Base-by-base conservation (phyloP, 1,140 invertebrate species). In the Diabrotica undecimpunctata region DNA sequence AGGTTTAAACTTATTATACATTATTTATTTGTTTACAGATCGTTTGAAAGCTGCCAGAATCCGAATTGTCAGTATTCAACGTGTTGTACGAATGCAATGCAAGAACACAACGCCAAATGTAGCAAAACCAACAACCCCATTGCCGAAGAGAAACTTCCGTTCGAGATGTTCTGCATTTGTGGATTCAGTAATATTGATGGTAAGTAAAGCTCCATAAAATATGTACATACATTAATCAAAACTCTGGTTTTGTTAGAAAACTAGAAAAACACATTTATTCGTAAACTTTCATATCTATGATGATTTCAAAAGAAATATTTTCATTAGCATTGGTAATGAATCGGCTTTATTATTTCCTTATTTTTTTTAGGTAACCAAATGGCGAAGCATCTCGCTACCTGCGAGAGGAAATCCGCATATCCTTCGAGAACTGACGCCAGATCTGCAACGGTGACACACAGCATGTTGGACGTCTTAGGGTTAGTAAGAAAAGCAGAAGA, bases 41-140 rank as follows among this genome's bases (percentile, higher is more conserved):
- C 90, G 0, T 83, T 85, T 74, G 82, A 88, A 66, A 84, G 79
- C 63, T 94, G 91, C 77, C 83, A 83, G 52, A 87, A 76, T 66
- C 69, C 70, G 13, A 77, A 89, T 65, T 94, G 92, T 73, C 84
- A 86, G 66, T 94, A 88, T 74, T 82, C 86, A 55, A 91, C 90
- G 6, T 88, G 87, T 63, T 94, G 92, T 77, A 86, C 86, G 77
- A 84, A 85, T 62, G 88, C 89, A 0, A 88, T 92, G 80, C 82
- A 87, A 70, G 84, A 86, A 57, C 92, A 93, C 79, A 81, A 81
- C 62, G 79, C 83, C 65, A 79, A 82, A 78, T 86, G 89, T 81
- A 81, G 46, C 36, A 71, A 71, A 62, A 85, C 79, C 75, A 83
- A 76, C 72, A 83, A 83, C 77, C 79, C 78, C 70, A 79, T 78